Base-by-base conservation (phyloP, 2,113 vertebrate genomes). In the Hucho hucho region DNA sequence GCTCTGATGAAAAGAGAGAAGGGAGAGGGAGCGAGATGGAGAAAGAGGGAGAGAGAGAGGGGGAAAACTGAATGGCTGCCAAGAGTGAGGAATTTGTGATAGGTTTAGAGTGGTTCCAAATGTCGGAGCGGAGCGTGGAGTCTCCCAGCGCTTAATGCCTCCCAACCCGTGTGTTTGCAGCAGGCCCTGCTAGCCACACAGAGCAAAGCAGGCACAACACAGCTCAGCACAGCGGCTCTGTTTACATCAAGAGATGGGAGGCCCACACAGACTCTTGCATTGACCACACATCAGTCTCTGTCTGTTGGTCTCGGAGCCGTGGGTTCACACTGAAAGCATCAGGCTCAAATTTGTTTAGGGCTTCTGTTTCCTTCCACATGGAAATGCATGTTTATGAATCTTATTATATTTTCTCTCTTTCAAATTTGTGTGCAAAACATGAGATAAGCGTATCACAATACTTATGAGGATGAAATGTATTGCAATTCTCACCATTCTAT, bases 61-160 rank as follows among this genome's bases (percentile, higher is more conserved):
- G 76, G 11, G 75, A 26, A 72, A 89, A 92, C 91, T 93, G 93
- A 92, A 88, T 83, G 72, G 85, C 92, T 95, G 95, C 95, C 95
- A 94, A 95, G 92, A 93, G 89, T 26, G 81, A 94, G 92, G 94
- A 94, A 95, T 95, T 93, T 92, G 92, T 92, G 93, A 92, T 95
- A 91, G 93, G 91, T 93, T 64, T 91, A 93, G 93, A 94, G 93
- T 90, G 92, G 93, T 93, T 92, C 89, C 83, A 93, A 91, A 94
- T 94, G 92, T 92, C 92, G 92, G 86, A 91, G 93, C 86, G 37
- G 87, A 82, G 83, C 78, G 81, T 85, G 76, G 82, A 89, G 87
- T 89, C 91, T 90, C 86, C 89, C 81, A 83, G 81, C 90, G 76
- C 86, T 92, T 43, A 90, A 92, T 93, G 94, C 91, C 89, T 92